phyloP scores from a whole-genome alignment of 1,140 invertebrate species.

The Luehdorfia chinensis region DNA sequence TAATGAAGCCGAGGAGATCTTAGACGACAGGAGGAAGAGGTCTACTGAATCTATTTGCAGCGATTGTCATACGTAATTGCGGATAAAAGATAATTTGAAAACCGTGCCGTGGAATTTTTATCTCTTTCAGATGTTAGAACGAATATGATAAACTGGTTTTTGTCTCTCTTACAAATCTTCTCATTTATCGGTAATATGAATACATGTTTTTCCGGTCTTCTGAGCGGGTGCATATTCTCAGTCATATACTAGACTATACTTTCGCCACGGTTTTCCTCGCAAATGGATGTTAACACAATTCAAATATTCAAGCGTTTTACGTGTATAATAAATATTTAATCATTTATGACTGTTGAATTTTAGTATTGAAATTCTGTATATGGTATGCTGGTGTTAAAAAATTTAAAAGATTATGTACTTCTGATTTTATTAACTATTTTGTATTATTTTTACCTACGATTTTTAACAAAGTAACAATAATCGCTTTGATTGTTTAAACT shows the following conservation, averaged over 20 bases:
- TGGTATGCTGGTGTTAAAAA: background rate
- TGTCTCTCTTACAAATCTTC: background rate
- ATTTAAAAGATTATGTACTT: too few species aligned
- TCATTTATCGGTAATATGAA: too few species aligned
- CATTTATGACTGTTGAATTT: background rate
- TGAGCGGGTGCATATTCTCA: too few species aligned
- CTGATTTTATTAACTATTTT: too few species aligned
- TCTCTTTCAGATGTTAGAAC: background rate
- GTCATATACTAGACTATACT: background rate
- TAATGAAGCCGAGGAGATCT: slow-evolving; percentile 43
- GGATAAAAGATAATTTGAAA: background rate
- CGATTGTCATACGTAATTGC: slow-evolving; percentile 52
- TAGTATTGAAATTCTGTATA: background rate
- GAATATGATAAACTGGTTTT: background rate
- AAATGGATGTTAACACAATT: background rate
- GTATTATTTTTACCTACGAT: too few species aligned
- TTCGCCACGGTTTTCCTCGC: background rate
- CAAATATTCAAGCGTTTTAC: background rate
- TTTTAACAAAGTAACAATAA: too few species aligned
- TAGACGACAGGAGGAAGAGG: slow-evolving; percentile 50
- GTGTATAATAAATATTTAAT: background rate
- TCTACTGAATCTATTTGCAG: slow-evolving; percentile 41
- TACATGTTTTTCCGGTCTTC: too few species aligned
- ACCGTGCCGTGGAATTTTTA: background rate
- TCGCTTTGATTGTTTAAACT: too few species aligned